phyloP scores from a whole-genome alignment of 2,888 invertebrate genomes.

The Brachypterus glaber region DNA sequence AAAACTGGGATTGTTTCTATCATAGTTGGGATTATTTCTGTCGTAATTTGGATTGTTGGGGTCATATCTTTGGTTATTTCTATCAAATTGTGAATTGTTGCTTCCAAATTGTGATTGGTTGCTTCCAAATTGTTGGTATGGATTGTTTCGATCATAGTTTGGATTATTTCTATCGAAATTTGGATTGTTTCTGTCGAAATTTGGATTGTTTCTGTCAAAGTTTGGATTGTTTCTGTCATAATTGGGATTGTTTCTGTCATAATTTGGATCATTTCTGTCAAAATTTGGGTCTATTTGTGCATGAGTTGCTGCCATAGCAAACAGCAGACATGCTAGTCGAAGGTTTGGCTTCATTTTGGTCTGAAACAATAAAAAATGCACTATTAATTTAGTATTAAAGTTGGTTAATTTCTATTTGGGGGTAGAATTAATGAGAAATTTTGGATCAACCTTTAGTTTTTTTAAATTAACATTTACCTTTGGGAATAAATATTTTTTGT shows the following conservation, averaged over 20 bases:
- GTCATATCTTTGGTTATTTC: slow-evolving; percentile 12
- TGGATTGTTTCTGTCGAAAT: slow-evolving; percentile 16
- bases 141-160: slow-evolving; percentile 9
- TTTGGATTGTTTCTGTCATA: slow-evolving; percentile 18
- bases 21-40: slow-evolving; percentile 10
- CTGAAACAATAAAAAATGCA: too few species aligned
- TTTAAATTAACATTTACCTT: too few species aligned
- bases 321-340: too few species aligned
- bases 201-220: background rate
- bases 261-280: slow-evolving; percentile 8
- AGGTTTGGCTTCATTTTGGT: too few species aligned
- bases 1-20: slow-evolving; percentile 15
- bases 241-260: slow-evolving; percentile 16
- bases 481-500: too few species aligned
- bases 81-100: slow-evolving; percentile 12
- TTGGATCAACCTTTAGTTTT: too few species aligned
- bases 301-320: too few species aligned
- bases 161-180: slow-evolving; percentile 11
- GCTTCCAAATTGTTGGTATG: slow-evolving; percentile 12
- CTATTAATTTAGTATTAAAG: too few species aligned
- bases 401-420: too few species aligned
- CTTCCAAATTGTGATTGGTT: too few species aligned
- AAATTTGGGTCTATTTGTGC: slow-evolving; percentile 8
- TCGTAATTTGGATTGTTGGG: slow-evolving; percentile 11
- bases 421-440: too few species aligned